Conservation (phyloP, 2,797 vertebrate species). For the Nannoperca obscura region DNA sequence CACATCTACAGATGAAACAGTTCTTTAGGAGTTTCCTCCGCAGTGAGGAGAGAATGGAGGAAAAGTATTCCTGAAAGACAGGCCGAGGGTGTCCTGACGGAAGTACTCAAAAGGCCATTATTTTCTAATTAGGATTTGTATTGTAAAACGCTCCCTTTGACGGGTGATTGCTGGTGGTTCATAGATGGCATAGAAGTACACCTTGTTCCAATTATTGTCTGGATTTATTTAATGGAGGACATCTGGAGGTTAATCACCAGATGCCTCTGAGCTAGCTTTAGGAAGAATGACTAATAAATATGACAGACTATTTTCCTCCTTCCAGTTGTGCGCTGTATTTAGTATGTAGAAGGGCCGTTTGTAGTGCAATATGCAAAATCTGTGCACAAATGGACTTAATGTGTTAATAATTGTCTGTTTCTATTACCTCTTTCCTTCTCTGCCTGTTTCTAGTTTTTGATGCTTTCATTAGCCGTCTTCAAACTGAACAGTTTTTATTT, state of each 20-base stretch:
- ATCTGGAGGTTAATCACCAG: constrained; percentile 75
- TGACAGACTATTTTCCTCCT: constrained; percentile 35
- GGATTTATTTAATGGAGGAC: constrained; percentile 76
- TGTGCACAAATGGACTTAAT: constrained; percentile 6
- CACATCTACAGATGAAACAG: background rate
- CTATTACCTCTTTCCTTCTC: background rate
- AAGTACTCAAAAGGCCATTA: constrained; percentile 52
- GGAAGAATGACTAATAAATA: constrained; percentile 67
- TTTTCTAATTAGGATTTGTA: constrained; percentile 70
- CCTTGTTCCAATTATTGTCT: constrained; percentile 73
- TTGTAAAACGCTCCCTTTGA: constrained; percentile 46
- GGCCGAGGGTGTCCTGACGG: constrained; percentile 35
- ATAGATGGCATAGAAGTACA: constrained; percentile 61
- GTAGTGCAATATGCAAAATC: constrained; percentile 11
- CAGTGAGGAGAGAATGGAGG: background rate
- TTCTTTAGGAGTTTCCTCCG: constrained; percentile 16
- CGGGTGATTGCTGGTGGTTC: constrained; percentile 56
- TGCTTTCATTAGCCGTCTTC: constrained; percentile 39
- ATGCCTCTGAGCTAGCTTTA: constrained; percentile 59
- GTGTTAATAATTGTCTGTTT: constrained; percentile 3
- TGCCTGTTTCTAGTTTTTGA: constrained; percentile 21
- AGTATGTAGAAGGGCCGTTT: constrained; percentile 12
- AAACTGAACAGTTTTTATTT: constrained; percentile 33
- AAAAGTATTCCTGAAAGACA: constrained; percentile 23
- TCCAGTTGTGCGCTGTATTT: constrained; percentile 3